Percentiles rank a stretch among this genome's conserved stretches.
Conservation (phyloP, 2,113 vertebrate genomes). For the Upupa epops region DNA sequence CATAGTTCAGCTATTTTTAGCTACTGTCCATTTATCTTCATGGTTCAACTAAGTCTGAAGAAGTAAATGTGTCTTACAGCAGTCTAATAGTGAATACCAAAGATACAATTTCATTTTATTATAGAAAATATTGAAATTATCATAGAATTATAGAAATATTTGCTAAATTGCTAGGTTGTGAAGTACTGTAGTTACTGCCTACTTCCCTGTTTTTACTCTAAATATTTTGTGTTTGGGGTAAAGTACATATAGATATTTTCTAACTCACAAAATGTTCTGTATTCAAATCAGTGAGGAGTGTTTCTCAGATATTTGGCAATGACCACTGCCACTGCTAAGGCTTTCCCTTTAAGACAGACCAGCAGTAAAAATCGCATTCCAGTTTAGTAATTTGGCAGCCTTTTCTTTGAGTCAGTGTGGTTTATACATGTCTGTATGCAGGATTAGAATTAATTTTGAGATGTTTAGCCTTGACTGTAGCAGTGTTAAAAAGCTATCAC, state of each 20-base stretch:
- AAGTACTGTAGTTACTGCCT: neutral
- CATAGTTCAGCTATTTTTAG: neutral
- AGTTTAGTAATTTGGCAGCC: neutral
- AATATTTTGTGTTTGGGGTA: neutral
- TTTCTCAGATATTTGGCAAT: neutral
- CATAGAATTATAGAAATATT: neutral
- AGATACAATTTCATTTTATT: too few species aligned
- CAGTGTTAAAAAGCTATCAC: neutral
- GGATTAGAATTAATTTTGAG: neutral
- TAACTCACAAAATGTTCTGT: neutral
- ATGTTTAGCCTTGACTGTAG: neutral
- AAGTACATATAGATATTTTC: neutral
- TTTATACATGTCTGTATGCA: neutral
- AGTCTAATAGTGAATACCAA: too few species aligned
- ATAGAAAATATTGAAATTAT: too few species aligned
- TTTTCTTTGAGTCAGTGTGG: neutral
- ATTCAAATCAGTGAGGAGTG: neutral
- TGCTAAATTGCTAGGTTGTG: neutral
- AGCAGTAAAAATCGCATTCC: neutral
- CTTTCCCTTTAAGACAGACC: fast-evolving
- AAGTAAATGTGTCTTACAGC: neutral
- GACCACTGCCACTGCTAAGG: neutral
- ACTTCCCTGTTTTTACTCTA: neutral
- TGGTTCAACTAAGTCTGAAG: neutral
- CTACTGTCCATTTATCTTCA: neutral